A percentile compares a stretch with the other conserved stretches of the same genome.
Evolutionary conservation across 1,140 invertebrate genomes (phyloP).

Genomic region (Trichonephila clavata): DNA sequence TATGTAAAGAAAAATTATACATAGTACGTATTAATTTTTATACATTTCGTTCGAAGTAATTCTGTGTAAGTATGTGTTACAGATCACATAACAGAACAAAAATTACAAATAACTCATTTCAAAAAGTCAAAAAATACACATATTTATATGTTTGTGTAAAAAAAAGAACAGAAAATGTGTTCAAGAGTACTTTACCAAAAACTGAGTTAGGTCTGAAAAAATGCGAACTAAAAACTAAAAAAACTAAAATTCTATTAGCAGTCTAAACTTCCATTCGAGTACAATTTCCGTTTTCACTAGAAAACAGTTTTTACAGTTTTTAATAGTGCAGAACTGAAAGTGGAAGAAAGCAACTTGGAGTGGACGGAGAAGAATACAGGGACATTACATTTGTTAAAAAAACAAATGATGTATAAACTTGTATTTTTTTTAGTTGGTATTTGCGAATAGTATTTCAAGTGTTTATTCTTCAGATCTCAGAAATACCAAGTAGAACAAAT

Average conservation of each 20-base stretch:
- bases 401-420: conserved; percentile 46
- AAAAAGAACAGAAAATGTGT: neutral
- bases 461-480: conserved; percentile 40
- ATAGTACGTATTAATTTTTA: neutral
- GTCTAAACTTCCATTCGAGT: conserved; percentile 53
- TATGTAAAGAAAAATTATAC: neutral
- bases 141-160: too few species aligned
- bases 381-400: conserved; percentile 54
- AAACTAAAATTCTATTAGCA: conserved; percentile 52
- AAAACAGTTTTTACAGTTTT: conserved; percentile 59
- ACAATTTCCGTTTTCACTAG: conserved; percentile 47
- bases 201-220: conserved; percentile 11
- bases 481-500: conserved; percentile 29
- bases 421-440: conserved; percentile 24
- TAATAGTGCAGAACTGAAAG: neutral
- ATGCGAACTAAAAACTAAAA: neutral
- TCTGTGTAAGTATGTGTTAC: neutral
- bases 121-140: neutral
- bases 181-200: conserved; percentile 24
- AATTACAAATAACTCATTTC: neutral
- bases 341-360: conserved; percentile 8
- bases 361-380: conserved; percentile 45
- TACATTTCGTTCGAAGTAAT: neutral
- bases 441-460: conserved; percentile 37
- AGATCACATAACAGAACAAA: neutral